Conservation (phyloP, 2,113 vertebrate species). For the Cariama cristata region DNA sequence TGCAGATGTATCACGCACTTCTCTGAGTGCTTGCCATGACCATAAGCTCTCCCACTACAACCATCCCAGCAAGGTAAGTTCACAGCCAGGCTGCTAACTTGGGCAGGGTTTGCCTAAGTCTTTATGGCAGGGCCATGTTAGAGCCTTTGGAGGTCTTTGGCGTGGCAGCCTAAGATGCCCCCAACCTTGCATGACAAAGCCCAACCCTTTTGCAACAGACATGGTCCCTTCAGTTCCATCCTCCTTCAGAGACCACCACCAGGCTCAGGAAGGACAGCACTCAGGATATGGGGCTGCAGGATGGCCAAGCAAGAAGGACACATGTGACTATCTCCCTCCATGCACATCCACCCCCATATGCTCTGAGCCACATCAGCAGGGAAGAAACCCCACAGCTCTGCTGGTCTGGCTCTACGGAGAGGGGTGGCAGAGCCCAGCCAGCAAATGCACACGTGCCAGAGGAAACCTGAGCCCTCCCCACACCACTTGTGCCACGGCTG, state of each 20-base stretch:
- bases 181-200: background rate
- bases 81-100: background rate
- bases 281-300: background rate
- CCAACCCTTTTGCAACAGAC: background rate
- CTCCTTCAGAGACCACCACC: background rate
- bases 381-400: background rate
- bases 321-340: accelerated
- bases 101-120: background rate
- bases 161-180: background rate
- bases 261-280: background rate
- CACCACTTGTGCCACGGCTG: background rate
- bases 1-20: background rate
- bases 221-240: background rate
- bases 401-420: background rate
- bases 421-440: background rate
- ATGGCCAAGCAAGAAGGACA: background rate
- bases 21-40: background rate
- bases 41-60: background rate
- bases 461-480: background rate
- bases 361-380: background rate
- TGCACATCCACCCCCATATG: accelerated
- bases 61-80: background rate
- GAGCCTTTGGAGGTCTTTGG: background rate
- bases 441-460: accelerated
- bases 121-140: background rate